These are phyloP conservation scores for Eudemis profundana DNA, from an alignment of 2,888 invertebrate species.

Conservation along the genomic window DNA sequence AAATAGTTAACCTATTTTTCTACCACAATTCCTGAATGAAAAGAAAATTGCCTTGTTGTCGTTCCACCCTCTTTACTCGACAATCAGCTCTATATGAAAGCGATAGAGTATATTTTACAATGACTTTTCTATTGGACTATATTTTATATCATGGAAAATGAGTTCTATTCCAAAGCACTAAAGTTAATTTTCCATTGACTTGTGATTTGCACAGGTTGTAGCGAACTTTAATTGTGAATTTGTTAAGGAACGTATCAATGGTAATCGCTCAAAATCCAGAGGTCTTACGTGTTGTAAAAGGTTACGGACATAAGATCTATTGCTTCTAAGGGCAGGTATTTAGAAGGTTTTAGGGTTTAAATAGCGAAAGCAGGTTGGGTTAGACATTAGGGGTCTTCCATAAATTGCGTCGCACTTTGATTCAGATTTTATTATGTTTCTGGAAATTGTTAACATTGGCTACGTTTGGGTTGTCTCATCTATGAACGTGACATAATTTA, in stretches of 20 bases:
- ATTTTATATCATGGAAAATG: background rate
- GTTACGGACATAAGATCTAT: too few species aligned
- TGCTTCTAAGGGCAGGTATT: too few species aligned
- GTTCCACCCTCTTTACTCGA: conserved; percentile 3
- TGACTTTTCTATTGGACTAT: too few species aligned
- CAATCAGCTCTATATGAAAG: background rate
- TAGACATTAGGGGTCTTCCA: background rate
- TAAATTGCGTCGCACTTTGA: background rate
- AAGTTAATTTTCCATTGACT: background rate
- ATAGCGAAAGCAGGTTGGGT: too few species aligned
- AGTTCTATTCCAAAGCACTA: background rate
- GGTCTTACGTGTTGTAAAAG: too few species aligned
- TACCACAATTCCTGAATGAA: conserved; percentile 2
- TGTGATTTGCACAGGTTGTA: conserved; percentile 5
- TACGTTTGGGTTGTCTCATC: too few species aligned
- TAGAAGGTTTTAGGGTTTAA: too few species aligned
- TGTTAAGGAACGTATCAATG: conserved; percentile 1
- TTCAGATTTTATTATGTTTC: too few species aligned
- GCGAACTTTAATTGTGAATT: conserved; percentile 10
- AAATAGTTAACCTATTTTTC: conserved; percentile 13
- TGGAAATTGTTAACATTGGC: too few species aligned
- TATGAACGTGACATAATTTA: too few species aligned
- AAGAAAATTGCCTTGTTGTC: conserved; percentile 14
- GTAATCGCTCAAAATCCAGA: too few species aligned
- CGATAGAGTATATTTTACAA: background rate